Conservation (phyloP, 2,113 vertebrate genomes). For the Galemys pyrenaicus region DNA sequence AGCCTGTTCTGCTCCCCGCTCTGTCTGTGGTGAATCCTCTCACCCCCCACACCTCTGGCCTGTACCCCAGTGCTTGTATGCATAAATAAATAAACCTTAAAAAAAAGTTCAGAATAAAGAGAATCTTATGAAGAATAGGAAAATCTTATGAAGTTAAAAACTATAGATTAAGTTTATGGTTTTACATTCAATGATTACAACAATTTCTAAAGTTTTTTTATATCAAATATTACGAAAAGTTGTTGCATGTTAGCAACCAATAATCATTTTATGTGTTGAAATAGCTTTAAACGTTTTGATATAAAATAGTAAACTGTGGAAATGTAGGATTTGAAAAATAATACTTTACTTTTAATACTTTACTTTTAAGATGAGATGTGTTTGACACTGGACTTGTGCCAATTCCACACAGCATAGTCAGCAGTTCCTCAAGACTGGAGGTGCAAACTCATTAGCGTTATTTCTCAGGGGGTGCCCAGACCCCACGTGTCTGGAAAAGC, state of each 20-base stretch:
- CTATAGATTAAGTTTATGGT: neutral
- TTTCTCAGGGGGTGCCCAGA: constrained; percentile 55
- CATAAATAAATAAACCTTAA: too few relatives aligned
- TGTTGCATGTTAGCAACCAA: neutral
- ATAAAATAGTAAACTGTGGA: constrained; percentile 36
- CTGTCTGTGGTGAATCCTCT: too few relatives aligned
- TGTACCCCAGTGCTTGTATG: too few relatives aligned
- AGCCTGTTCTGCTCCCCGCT: too few relatives aligned
- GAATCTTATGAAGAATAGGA: too few relatives aligned
- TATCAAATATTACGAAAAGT: neutral
- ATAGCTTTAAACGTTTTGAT: neutral
- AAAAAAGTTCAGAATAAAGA: neutral
- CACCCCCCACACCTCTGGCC: too few relatives aligned
- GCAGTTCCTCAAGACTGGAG: constrained; percentile 5
- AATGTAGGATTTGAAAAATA: neutral
- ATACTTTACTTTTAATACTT: neutral
- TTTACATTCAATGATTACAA: neutral
- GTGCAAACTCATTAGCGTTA: neutral
- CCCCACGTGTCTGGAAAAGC: neutral
- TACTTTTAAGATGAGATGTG: constrained; percentile 27
- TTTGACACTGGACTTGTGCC: neutral
- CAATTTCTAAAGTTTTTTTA: neutral
- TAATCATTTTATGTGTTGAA: neutral
- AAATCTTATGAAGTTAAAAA: neutral
- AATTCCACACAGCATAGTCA: neutral